phyloP scores from a whole-genome alignment of 2,888 invertebrate species.

The Cheilosia scutellata region DNA sequence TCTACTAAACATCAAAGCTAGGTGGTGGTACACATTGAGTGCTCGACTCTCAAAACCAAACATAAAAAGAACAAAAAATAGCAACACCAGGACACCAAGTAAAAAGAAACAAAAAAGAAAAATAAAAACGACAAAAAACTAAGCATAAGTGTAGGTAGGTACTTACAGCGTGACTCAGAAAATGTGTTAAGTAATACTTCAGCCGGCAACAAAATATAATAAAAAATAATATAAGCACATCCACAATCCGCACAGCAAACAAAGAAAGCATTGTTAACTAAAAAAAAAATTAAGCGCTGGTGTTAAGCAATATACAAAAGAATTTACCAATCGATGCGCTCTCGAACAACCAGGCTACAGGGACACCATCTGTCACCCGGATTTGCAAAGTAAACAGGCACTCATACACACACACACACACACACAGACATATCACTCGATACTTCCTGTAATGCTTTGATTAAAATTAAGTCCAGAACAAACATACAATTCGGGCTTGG shows the following conservation, averaged over 20 bases:
- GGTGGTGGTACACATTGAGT: conserved; percentile 62
- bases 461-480: conserved; percentile 72
- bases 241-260: conserved; percentile 28
- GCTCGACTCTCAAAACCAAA: conserved; percentile 70
- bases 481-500: conserved; percentile 61
- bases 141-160: conserved; percentile 74
- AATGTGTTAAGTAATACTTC: conserved; percentile 77
- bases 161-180: conserved; percentile 77
- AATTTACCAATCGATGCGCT: conserved; percentile 52
- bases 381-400: conserved; percentile 63
- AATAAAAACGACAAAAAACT: conserved; percentile 14
- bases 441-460: conserved; percentile 66
- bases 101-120: conserved; percentile 32
- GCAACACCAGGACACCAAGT: conserved; percentile 73
- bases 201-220: conserved; percentile 68
- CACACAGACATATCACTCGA: conserved; percentile 40
- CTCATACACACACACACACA: conserved; percentile 27
- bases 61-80: conserved; percentile 74
- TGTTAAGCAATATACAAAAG: conserved; percentile 61
- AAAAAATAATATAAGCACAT: conserved; percentile 56
- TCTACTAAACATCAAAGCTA: conserved; percentile 75
- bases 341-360: conserved; percentile 33
- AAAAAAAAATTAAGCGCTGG: conserved; percentile 57
- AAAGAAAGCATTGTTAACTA: conserved; percentile 59
- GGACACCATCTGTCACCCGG: conserved; percentile 71